These are phyloP conservation scores for Drosophila pseudotalamancana DNA, from an alignment of 2,888 invertebrate species.

Conservation along the genomic window DNA sequence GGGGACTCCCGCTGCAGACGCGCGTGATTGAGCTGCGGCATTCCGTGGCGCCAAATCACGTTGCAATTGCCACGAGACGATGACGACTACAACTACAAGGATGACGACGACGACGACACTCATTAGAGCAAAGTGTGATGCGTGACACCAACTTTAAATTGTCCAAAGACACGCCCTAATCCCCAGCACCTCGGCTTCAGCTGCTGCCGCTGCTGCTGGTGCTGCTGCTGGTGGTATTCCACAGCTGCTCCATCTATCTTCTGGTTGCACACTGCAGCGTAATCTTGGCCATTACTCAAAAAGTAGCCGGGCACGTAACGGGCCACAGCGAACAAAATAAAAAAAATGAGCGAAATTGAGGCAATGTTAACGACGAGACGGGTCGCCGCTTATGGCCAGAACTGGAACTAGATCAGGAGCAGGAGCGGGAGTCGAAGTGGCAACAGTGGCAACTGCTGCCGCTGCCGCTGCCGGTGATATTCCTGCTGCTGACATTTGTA, in stretches of 20 bases:
- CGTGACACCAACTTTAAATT: constrained; percentile 74
- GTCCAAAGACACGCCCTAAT: constrained; percentile 52
- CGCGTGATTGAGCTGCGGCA: constrained; percentile 60
- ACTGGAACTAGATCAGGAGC: not conserved
- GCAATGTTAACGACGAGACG: constrained; percentile 44
- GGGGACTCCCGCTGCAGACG: constrained; percentile 16
- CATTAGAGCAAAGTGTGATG: constrained; percentile 73
- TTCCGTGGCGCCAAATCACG: constrained; percentile 67
- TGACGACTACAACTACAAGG: constrained; percentile 8
- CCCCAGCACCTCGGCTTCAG: not conserved
- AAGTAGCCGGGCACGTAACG: constrained; percentile 66
- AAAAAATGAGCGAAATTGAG: constrained; percentile 30
- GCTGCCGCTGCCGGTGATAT: constrained; percentile 20
- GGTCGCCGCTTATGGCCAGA: not conserved
- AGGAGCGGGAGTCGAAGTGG: constrained; percentile 15
- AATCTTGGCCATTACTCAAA: constrained; percentile 76
- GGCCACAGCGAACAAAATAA: constrained; percentile 27
- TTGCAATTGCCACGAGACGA: constrained; percentile 62
- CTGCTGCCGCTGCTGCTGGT: not conserved
- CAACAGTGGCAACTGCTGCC: constrained; percentile 26
- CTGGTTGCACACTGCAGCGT: constrained; percentile 59
- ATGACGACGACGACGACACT: constrained; percentile 51
- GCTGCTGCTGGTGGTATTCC: not conserved
- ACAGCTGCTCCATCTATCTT: constrained; percentile 32
- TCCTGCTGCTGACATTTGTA: constrained; percentile 60